phyloP scores from a whole-genome alignment of 2,888 invertebrate genomes.

The Dryobota labecula region DNA sequence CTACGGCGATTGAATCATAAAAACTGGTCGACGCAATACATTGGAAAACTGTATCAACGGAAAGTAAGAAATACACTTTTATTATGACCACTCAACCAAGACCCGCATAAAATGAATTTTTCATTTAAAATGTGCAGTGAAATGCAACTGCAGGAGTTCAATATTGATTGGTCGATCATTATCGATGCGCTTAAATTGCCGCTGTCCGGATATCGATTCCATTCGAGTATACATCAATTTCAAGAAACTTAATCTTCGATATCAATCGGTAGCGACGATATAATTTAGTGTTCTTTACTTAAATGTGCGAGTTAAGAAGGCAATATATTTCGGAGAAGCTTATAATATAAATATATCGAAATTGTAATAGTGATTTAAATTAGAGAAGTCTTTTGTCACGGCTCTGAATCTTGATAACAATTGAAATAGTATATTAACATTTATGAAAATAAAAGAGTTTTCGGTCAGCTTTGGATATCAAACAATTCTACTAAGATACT shows the following conservation, averaged over 20 bases:
- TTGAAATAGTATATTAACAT: too few species aligned
- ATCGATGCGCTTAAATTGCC: constrained; percentile 62
- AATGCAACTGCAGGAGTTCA: constrained; percentile 33
- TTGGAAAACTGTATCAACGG: constrained; percentile 62
- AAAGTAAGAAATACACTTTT: constrained; percentile 59
- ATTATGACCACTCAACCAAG: constrained; percentile 54
- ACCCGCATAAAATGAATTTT: constrained; percentile 50
- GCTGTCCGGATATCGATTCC: constrained; percentile 63
- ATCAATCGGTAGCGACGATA: constrained; percentile 59
- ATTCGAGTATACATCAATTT: constrained; percentile 57
- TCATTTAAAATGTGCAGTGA: constrained; percentile 16
- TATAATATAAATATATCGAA: neutral
- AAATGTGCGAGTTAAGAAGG: constrained; percentile 17
- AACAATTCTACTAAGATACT: too few species aligned
- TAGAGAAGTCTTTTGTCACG: neutral
- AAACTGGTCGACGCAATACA: constrained; percentile 57
- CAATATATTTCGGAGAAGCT: neutral
- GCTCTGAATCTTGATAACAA: neutral
- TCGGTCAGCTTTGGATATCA: too few species aligned
- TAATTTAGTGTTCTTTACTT: constrained; percentile 55
- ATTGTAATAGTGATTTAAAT: neutral
- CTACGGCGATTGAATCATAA: constrained; percentile 62
- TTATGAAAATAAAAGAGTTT: too few species aligned
- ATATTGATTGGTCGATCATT: constrained; percentile 52
- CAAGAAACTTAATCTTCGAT: constrained; percentile 61